A percentile compares a stretch with the other conserved stretches of the same genome.
Conservation (phyloP, 2,113 vertebrate genomes). For the Gallinago paraguaiae region DNA sequence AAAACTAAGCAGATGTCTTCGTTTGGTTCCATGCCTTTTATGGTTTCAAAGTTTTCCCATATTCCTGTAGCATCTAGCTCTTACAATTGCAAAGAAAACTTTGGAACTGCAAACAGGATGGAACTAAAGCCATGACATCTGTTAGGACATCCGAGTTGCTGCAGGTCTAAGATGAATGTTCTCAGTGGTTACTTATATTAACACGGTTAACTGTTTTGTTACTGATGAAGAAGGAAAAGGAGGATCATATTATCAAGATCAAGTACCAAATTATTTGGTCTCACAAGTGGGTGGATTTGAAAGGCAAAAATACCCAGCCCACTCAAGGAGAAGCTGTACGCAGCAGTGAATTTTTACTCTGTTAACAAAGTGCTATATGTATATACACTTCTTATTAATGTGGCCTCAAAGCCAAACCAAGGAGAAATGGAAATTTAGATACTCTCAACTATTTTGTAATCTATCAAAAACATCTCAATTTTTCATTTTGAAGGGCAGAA, state of each 20-base stretch:
- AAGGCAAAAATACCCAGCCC: background rate
- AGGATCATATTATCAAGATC: background rate
- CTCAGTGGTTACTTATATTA: background rate
- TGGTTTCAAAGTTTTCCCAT: constrained; percentile 30
- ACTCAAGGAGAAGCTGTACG: background rate
- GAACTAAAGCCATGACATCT: constrained; percentile 11
- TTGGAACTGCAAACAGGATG: background rate
- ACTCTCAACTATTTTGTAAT: background rate
- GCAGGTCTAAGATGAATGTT: background rate
- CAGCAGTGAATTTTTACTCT: background rate
- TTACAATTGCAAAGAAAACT: background rate
- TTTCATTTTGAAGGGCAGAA: background rate
- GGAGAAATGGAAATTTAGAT: background rate
- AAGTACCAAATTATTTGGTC: background rate
- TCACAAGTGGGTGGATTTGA: background rate
- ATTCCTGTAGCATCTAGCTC: background rate
- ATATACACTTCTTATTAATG: background rate
- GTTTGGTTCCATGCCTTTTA: constrained; percentile 16
- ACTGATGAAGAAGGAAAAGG: background rate
- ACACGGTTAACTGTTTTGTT: background rate
- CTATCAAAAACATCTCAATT: background rate
- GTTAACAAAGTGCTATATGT: fast-evolving
- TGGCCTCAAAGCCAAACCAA: background rate
- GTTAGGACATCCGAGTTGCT: constrained; percentile 8
- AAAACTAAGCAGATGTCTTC: constrained; percentile 41